Percentiles rank a stretch among this genome's conserved stretches.
phyloP scores from a whole-genome alignment of 2,113 vertebrate genomes.

The Pantherophis guttatus region DNA sequence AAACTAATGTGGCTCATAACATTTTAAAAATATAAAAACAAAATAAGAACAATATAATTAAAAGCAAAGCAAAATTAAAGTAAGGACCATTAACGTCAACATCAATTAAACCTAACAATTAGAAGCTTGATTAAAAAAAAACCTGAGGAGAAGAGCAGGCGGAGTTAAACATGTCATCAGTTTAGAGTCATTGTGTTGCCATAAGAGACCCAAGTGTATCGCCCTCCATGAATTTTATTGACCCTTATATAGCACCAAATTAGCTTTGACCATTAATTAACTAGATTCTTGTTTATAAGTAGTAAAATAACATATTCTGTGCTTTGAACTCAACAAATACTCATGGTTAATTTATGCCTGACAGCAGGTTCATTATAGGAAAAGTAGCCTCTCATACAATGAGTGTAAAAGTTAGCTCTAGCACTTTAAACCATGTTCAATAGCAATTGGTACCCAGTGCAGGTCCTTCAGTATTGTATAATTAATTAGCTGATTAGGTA shows the following conservation, averaged over 20 bases:
- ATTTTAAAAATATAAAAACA: not conserved
- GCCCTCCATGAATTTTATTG: no score
- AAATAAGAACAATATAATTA: not conserved
- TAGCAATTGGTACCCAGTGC: not conserved
- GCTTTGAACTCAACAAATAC: no score
- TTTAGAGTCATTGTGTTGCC: no score
- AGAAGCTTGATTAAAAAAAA: not conserved
- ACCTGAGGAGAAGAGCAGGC: not conserved
- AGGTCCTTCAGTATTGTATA: not conserved
- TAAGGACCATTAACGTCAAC: not conserved
- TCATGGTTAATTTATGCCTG: no score
- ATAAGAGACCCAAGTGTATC: no score
- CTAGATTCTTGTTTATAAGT: no score
- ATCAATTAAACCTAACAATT: not conserved
- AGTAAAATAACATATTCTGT: no score
- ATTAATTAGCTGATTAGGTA: not conserved
- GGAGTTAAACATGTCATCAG: no score
- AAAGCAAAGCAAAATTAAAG: not conserved
- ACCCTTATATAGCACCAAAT: no score
- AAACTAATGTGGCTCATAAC: not conserved
- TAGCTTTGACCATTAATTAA: no score
- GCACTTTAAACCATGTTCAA: not conserved
- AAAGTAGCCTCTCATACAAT: not conserved
- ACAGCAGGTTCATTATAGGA: not conserved
- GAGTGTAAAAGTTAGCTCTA: not conserved